These are phyloP conservation scores for Poecilia picta DNA, from an alignment of 2,797 vertebrate genomes.

Conservation along the genomic window DNA sequence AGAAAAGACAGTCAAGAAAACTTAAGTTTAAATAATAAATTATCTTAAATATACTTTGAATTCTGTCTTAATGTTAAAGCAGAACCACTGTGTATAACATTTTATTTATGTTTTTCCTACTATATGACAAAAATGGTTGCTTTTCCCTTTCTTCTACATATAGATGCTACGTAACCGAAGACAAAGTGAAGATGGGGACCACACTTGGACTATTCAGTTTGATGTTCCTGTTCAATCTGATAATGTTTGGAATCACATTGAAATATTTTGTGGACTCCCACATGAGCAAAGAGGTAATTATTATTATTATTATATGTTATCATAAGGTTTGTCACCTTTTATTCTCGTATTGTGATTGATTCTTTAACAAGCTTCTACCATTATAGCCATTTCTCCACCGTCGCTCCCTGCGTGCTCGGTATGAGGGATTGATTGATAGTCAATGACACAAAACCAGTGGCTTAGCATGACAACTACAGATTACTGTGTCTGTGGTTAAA, in stretches of 20 bases:
- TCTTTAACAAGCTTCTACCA: neutral
- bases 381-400: no score
- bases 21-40: neutral
- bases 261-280: conserved; percentile 63
- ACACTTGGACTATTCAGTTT: conserved; percentile 81
- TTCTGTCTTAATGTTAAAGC: neutral
- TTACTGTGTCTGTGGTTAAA: no score
- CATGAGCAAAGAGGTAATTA: conserved; percentile 26
- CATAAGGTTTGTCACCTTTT: neutral
- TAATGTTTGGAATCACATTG: conserved; percentile 78
- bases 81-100: neutral
- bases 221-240: conserved; percentile 83
- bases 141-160: neutral
- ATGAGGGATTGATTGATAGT: no score
- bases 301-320: neutral
- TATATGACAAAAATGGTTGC: neutral
- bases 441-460: no score
- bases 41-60: neutral
- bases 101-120: neutral
- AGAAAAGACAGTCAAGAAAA: neutral
- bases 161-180: conserved; percentile 63
- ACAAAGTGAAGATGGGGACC: conserved; percentile 66
- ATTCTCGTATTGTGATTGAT: neutral
- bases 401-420: no score
- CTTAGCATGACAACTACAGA: no score